These are phyloP conservation scores for Oncorhynchus keta DNA, from an alignment of 2,113 vertebrate genomes.

Conservation along the genomic window DNA sequence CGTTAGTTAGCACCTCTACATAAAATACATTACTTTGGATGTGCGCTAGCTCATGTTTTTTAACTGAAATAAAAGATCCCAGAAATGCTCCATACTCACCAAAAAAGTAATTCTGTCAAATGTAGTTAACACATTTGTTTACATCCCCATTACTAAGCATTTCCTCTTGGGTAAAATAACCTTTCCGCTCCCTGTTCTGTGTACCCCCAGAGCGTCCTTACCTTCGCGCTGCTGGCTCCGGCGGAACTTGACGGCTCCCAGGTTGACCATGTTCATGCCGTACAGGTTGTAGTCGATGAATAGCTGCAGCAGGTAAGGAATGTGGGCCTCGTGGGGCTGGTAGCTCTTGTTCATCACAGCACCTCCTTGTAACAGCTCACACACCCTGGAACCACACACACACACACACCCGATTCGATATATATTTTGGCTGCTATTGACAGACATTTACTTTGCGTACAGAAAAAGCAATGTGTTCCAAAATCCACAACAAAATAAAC, in stretches of 20 bases:
- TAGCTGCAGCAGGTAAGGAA: constrained; percentile 97
- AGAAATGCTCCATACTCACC: too few relatives aligned
- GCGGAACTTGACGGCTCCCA: constrained; percentile 94
- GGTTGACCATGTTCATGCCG: constrained; percentile 95
- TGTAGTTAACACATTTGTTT: too few relatives aligned
- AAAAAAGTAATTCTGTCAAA: too few relatives aligned
- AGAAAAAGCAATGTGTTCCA: too few relatives aligned
- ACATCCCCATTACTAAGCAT: too few relatives aligned
- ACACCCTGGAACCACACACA: constrained; percentile 77
- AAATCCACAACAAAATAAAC: background rate
- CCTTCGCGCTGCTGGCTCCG: constrained; percentile 78
- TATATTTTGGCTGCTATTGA: background rate
- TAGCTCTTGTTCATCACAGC: constrained; percentile 97
- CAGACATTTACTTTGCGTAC: background rate
- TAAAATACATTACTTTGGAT: too few relatives aligned
- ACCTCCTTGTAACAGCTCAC: constrained; percentile 95
- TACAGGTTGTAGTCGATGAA: constrained; percentile 99
- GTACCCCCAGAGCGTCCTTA: constrained; percentile 52
- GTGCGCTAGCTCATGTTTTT: too few relatives aligned
- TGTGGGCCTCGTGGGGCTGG: constrained; percentile 96
- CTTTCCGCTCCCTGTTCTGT: too few relatives aligned
- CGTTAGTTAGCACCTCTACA: too few relatives aligned
- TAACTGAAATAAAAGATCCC: too few relatives aligned
- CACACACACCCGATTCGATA: background rate
- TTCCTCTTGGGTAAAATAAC: too few relatives aligned